Percentiles rank a stretch among this genome's conserved stretches.
phyloP scores from a whole-genome alignment of 2,888 invertebrate species.

The Onchidella celtica region DNA sequence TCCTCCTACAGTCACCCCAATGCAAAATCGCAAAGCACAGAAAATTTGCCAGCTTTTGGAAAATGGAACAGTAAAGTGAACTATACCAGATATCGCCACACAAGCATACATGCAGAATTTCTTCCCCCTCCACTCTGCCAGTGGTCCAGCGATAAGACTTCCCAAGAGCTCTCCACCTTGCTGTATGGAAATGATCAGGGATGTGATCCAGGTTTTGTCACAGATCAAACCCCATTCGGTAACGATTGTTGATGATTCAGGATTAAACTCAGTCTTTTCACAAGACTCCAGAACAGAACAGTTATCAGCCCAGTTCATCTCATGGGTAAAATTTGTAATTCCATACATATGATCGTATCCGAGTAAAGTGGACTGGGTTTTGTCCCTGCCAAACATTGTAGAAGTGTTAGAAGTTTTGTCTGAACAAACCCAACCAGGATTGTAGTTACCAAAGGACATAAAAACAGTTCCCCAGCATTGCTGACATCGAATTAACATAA shows the following conservation, averaged over 20 bases:
- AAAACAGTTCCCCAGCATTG: background rate
- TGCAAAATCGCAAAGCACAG: no score
- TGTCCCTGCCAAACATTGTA: no score
- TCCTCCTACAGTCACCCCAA: no score
- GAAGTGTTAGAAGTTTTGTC: no score
- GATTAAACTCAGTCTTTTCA: background rate
- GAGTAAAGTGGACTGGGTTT: no score
- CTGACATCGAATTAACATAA: background rate
- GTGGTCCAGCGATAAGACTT: background rate
- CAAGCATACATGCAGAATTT: no score
- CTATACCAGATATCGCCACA: no score
- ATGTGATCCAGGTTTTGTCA: background rate
- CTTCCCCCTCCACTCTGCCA: background rate
- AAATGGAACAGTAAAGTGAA: no score
- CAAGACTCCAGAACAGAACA: background rate
- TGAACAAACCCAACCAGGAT: conserved; percentile 1
- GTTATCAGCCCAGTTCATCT: background rate
- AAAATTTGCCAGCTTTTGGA: no score
- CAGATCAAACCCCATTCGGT: conserved; percentile 6
- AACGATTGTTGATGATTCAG: background rate
- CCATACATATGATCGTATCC: no score
- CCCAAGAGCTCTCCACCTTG: background rate
- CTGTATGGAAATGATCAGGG: conserved; percentile 3
- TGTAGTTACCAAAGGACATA: conserved; percentile 24
- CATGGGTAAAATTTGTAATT: background rate